Evolutionary conservation across 2,113 vertebrate species (phyloP).

Genomic region (Chionomys nivalis): DNA sequence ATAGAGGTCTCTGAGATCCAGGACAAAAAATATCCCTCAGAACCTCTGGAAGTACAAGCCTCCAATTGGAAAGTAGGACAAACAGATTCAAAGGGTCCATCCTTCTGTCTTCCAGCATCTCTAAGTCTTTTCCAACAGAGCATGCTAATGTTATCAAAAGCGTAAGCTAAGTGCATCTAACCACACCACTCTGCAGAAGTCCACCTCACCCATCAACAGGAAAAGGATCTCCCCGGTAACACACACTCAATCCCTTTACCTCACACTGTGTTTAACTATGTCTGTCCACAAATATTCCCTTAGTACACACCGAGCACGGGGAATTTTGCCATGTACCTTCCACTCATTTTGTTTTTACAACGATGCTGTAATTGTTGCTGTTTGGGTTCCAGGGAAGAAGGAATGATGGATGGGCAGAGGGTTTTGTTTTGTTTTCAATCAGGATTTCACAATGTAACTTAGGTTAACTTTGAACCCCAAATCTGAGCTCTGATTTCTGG

Average conservation of each 20-base stretch:
- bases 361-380: background rate
- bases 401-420: too few relatives aligned
- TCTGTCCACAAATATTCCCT: background rate
- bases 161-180: background rate
- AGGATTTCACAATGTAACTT: background rate
- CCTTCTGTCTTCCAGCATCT: background rate
- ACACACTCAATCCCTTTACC: background rate
- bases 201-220: background rate
- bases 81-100: background rate
- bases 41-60: background rate
- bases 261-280: background rate
- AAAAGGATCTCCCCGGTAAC: background rate
- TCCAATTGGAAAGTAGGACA: background rate
- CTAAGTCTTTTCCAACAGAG: conserved; percentile 25
- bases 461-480: background rate
- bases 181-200: background rate
- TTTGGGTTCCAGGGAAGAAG: background rate
- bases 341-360: background rate
- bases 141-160: conserved; percentile 25
- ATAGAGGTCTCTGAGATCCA: background rate
- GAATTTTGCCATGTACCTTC: background rate
- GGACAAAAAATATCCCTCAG: background rate
- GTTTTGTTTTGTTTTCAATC: background rate
- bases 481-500: background rate
- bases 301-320: background rate